Evolutionary conservation across 1,140 invertebrate genomes (phyloP).

Genomic region (Aricia agestis): DNA sequence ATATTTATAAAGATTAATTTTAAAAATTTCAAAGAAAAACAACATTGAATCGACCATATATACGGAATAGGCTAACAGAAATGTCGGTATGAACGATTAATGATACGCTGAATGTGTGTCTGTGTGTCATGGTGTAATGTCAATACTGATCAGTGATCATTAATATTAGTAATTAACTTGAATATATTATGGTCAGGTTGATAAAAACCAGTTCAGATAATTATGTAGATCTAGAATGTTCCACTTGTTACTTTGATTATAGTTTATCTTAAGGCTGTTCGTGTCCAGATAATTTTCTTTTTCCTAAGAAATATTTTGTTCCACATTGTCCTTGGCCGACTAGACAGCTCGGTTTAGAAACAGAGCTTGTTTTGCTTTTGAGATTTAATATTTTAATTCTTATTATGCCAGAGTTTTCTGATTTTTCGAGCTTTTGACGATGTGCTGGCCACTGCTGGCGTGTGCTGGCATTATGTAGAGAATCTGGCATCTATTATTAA

Average conservation of each 20-base stretch:
- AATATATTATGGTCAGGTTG: not conserved
- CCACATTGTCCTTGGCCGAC: not conserved
- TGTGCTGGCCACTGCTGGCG: too few relatives aligned
- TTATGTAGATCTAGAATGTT: slow-evolving; percentile 13
- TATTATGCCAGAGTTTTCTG: too few relatives aligned
- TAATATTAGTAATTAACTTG: not conserved
- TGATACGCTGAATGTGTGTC: not conserved
- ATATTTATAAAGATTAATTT: too few relatives aligned
- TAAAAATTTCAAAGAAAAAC: too few relatives aligned
- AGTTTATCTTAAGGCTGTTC: not conserved
- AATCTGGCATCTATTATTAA: too few relatives aligned
- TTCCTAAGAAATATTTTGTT: not conserved
- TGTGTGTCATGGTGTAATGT: slow-evolving; percentile 10
- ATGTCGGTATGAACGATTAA: slow-evolving; percentile 1
- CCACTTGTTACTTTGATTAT: slow-evolving; percentile 5
- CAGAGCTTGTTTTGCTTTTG: not conserved
- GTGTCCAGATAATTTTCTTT: not conserved
- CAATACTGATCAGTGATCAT: slow-evolving; percentile 12
- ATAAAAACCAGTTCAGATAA: slow-evolving; percentile 4
- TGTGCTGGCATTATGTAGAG: too few relatives aligned
- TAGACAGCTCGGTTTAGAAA: not conserved
- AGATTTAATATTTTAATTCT: not conserved
- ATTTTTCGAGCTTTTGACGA: too few relatives aligned
- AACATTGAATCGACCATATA: not conserved
- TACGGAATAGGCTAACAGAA: not conserved